Evolutionary conservation across 1,140 invertebrate species (phyloP), one percentile per base, ranked within the genome.

Genomic region (Meteorus sp.): DNA sequence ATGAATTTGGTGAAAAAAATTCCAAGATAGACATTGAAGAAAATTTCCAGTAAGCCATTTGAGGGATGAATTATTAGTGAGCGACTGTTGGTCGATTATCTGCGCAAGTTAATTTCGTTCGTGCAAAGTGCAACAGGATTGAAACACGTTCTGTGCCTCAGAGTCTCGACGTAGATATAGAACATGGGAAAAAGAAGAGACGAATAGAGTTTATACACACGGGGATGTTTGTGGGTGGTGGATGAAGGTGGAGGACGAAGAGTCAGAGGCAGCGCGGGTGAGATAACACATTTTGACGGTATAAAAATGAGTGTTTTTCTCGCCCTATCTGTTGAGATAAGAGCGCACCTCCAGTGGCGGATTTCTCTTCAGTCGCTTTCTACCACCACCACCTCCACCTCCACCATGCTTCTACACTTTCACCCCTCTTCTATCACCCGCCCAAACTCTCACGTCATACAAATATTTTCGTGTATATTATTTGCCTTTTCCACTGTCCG

Each of bases 231-330:
- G n/a, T n/a, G n/a, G n/a, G n/a, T n/a, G 56, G 60, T 33, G 25
- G 52, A 54, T 41, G 15, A 37, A 8, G 55, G 59, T 48, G 57
- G 35, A 7, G 20, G 47, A 56, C 57, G 60, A 33, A 62, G 56
- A 61, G 54, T 61, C 37, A 44, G 56, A 52, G 61, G 59, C 56
- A 62, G 66, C 65, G 62, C 66, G 59, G 64, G 62, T 60, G 61
- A 75, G 73, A 75, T 75, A 75, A 75, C 72, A 69, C 72, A 72
- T 74, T 75, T 75, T 75, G 73, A 75, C 74, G 74, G 72, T 76
- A 76, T 76, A 74, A 76, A 76, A 76, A 76, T 76, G 74, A 76
- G 74, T 76, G 71, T 74, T 76, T 75, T 74, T 74, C 70, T 67
- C 71, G 68, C 61, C 60, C 61, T 73, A 73, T 73, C 68, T 71